Conservation (phyloP, 92 coral and sea anemone genomes). For the Pocillopora meandrina region DNA sequence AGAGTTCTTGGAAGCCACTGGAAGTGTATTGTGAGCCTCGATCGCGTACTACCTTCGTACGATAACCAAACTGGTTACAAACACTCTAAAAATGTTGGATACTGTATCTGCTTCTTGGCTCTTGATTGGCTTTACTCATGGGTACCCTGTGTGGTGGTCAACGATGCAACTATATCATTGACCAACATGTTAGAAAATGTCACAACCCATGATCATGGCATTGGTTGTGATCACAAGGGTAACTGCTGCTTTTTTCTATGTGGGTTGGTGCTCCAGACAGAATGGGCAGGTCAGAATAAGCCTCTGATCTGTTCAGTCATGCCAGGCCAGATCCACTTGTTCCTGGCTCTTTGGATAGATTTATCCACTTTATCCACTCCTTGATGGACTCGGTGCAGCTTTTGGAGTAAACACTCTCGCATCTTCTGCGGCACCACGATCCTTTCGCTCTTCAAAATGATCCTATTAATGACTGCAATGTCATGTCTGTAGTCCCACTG, state of each 20-base stretch:
- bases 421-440: constrained; percentile 67
- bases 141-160: constrained; percentile 60
- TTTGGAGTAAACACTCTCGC: constrained; percentile 67
- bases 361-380: constrained; percentile 26
- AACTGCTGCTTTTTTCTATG: constrained; percentile 72
- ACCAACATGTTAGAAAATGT: constrained; percentile 69
- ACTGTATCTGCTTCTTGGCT: too few species aligned
- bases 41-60: constrained; percentile 68
- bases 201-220: constrained; percentile 73
- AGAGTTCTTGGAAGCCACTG: constrained; percentile 64
- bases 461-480: constrained; percentile 42
- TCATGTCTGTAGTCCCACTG: too few species aligned
- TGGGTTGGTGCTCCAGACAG: constrained; percentile 75
- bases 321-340: constrained; percentile 75
- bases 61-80: constrained; percentile 75
- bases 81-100: constrained; percentile 67
- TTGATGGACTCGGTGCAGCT: constrained; percentile 44
- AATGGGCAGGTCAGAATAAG: constrained; percentile 72
- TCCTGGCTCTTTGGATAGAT: constrained; percentile 71
- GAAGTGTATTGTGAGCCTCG: constrained; percentile 29
- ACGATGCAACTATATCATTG: constrained; percentile 65
- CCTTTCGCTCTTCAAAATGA: constrained; percentile 63
- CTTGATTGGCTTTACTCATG: too few species aligned
- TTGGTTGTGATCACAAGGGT: constrained; percentile 2
- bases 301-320: constrained; percentile 67